Evolutionary conservation across 2,113 vertebrate species (phyloP).

Genomic region (Datnioides undecimradiatus): DNA sequence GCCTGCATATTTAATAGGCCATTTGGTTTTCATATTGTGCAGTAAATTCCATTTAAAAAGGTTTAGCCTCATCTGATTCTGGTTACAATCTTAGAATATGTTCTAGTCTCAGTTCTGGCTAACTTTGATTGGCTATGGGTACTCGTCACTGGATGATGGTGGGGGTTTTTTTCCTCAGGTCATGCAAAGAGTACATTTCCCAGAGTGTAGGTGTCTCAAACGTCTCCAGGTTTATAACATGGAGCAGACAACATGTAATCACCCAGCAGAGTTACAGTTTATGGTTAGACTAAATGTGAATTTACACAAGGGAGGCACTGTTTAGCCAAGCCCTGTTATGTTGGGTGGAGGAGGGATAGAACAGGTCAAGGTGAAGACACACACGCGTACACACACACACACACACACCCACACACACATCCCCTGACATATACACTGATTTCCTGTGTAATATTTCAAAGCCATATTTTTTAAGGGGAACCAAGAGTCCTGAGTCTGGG

Average conservation of each 20-base stretch:
- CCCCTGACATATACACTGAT: conserved; percentile 16
- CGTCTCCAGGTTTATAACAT: conserved; percentile 1
- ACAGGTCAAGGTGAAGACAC: conserved; percentile 50
- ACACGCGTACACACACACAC: conserved; percentile 10
- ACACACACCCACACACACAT: conserved; percentile 13
- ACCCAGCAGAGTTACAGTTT: conserved; percentile 34
- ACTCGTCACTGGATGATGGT: neutral
- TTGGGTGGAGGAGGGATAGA: conserved; percentile 38
- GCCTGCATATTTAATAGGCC: conserved; percentile 12
- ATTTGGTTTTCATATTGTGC: conserved; percentile 14
- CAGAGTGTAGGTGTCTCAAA: conserved; percentile 1
- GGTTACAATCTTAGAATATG: neutral
- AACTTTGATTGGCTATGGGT: neutral
- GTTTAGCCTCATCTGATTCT: conserved; percentile 7
- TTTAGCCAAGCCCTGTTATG: conserved; percentile 36
- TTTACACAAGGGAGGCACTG: conserved; percentile 19
- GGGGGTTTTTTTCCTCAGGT: neutral
- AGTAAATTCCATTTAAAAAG: conserved; percentile 23
- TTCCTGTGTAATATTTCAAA: conserved; percentile 60
- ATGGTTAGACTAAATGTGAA: conserved; percentile 25
- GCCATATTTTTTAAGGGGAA: conserved; percentile 6
- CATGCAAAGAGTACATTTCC: neutral
- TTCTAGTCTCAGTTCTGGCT: conserved; percentile 3
- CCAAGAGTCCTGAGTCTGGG: neutral
- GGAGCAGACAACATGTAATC: conserved; percentile 18